Evolutionary conservation across 2,888 invertebrate genomes (phyloP), one percentile per base, ranked within the genome.

Genomic region (Lepidochitona cinerea): DNA sequence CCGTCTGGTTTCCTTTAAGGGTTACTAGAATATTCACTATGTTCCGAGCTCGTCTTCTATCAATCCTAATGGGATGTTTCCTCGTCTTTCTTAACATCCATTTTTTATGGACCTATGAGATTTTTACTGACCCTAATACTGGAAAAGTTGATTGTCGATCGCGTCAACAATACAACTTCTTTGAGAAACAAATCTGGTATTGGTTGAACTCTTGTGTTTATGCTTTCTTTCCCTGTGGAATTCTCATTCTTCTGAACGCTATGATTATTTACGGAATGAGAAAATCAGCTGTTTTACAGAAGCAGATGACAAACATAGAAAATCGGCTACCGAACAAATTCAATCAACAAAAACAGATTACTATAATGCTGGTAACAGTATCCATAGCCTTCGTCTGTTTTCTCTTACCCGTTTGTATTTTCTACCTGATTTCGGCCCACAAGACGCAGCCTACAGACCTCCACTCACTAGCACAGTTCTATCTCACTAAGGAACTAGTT

Each of bases 191-290:
- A 18, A 73, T 75, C 9, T 85, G 85, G 85, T 84, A 83, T 72
- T 85, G 84, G 85, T 80, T 87, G 32, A 85, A 87, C 74, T 85
- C 82, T 1, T 70, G 79, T 35, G 74, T 83, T 26, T 84, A 83
- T 59, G 81, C 84, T 12, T 73, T 87, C 26, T 32, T 84, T 1
- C 87, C 87, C 1, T 82, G 83, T 52, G 41, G 81, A 14, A 59
- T 84, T 0, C 82, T 85, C 18, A 69, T 79, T 12, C 54, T 85
- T 14, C 81, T 85, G 70, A 85, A 87, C 74, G 71, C 79, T 1
- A 74, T 87, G 41, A 85, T 85, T 53, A 81, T 85, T 18, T 71
- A 75, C 37, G 82, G 84, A 7, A 81, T 85, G 14, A 71, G 78
- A 29, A 73, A 72, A 52, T 82, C 83, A 23, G n/a, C 53, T n/a